These are phyloP conservation scores for Augochlora pura DNA, from an alignment of 1,140 invertebrate species.

Conservation along the genomic window DNA sequence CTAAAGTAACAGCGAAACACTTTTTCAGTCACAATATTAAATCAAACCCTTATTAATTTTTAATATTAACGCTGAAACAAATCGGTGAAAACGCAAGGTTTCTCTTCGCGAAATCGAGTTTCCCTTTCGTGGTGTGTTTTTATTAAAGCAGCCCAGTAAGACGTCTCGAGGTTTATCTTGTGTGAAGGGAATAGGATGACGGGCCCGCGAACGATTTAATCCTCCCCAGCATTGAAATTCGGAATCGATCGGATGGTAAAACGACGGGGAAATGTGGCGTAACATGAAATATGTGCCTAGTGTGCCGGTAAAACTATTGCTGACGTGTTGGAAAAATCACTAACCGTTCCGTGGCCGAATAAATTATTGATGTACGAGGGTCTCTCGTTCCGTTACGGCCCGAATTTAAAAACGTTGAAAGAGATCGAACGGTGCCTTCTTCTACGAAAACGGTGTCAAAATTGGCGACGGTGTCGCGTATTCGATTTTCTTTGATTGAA, in stretches of 20 bases:
- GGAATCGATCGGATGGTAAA: background rate
- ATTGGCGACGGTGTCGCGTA: background rate
- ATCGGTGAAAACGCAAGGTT: no score
- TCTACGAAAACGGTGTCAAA: background rate
- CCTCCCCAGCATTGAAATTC: background rate
- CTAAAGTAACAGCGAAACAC: no score
- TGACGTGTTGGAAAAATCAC: slow-evolving; percentile 56
- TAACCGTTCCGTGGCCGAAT: slow-evolving; percentile 47
- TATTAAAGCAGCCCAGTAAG: background rate
- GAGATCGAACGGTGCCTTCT: background rate
- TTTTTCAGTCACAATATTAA: no score
- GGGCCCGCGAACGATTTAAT: slow-evolving; percentile 9
- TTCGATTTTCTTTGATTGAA: background rate
- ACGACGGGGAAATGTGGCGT: background rate
- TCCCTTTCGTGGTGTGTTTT: background rate
- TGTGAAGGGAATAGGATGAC: background rate
- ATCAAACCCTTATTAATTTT: no score
- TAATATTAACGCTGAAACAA: no score
- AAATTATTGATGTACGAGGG: slow-evolving; percentile 52
- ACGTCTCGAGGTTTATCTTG: background rate
- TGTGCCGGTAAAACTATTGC: slow-evolving; percentile 46
- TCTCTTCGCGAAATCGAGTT: no score
- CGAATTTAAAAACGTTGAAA: slow-evolving; percentile 47
- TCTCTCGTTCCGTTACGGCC: slow-evolving; percentile 3
- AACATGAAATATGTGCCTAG: slow-evolving; percentile 8